A percentile compares a stretch with the other conserved stretches of the same genome.
Evolutionary conservation across 2,888 invertebrate species (phyloP).

Genomic region (Drosophila acutilabella): DNA sequence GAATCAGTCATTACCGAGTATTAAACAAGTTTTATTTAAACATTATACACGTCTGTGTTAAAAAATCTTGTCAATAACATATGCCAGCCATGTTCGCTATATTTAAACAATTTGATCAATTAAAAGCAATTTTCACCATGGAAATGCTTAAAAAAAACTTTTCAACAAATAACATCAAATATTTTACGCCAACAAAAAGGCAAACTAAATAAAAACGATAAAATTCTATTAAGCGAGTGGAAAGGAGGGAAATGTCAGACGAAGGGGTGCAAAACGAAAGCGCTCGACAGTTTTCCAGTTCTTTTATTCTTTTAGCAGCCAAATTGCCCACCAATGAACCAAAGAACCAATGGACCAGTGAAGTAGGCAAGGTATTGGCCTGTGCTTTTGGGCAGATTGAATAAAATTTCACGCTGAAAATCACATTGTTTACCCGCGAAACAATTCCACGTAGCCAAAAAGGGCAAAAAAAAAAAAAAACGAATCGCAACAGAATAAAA

Average conservation of each 20-base stretch:
- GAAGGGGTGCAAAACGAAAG: neutral
- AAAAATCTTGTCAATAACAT: conserved; percentile 20
- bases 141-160: conserved; percentile 20
- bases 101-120: conserved; percentile 70
- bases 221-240: conserved; percentile 12
- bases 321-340: conserved; percentile 32
- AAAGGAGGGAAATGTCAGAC: neutral
- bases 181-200: conserved; percentile 23
- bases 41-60: conserved; percentile 5
- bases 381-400: conserved; percentile 56
- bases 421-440: conserved; percentile 71
- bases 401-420: conserved; percentile 76
- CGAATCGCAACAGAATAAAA: neutral
- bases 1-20: neutral
- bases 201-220: conserved; percentile 25
- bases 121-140: conserved; percentile 63
- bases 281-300: neutral
- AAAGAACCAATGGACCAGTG: conserved; percentile 39
- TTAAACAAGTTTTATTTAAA: neutral
- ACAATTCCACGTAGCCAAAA: conserved; percentile 51
- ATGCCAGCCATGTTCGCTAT: conserved; percentile 35
- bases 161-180: conserved; percentile 31
- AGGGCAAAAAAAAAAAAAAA: conserved; percentile 15
- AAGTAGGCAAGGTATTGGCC: conserved; percentile 33
- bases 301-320: neutral